Conservation (phyloP, 1,140 invertebrate species). For the Nephila pilipes region DNA sequence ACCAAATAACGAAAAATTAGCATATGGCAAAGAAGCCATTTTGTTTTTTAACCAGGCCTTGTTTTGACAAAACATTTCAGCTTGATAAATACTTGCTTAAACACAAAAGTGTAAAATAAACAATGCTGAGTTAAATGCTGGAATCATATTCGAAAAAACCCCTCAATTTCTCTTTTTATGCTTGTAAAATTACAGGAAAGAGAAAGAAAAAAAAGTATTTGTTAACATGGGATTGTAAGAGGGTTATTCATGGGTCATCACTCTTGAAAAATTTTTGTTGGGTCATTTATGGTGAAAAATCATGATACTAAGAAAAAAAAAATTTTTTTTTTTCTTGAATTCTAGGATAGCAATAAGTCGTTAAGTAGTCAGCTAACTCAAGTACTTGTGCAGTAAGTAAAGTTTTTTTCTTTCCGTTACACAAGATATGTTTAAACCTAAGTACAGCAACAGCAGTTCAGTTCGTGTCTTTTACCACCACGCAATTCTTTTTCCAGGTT, state of each 20-base stretch:
- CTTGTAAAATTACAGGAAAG: not conserved
- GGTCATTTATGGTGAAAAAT: slow-evolving; percentile 21
- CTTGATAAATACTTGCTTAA: not conserved
- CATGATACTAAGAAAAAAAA: not conserved
- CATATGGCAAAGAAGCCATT: not conserved
- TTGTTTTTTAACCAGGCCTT: not conserved
- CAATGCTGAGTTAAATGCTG: not conserved
- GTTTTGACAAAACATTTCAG: not conserved
- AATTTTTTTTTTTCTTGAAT: not conserved
- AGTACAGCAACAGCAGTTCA: slow-evolving; percentile 33
- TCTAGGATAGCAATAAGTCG: slow-evolving; percentile 15
- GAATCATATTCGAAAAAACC: not conserved
- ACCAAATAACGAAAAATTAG: too few species aligned
- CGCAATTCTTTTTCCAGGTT: not conserved
- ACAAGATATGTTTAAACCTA: not conserved
- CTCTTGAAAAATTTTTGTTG: not conserved
- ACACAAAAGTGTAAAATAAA: not conserved
- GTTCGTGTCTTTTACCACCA: slow-evolving; percentile 11
- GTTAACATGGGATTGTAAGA: not conserved
- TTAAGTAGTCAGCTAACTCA: not conserved
- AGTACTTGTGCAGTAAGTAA: not conserved
- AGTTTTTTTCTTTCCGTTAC: not conserved
- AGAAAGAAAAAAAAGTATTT: not conserved
- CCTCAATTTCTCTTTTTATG: not conserved
- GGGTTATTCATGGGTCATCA: not conserved